Conservation (phyloP, 2,797 vertebrate genomes). For the Rhyacichthys aspro region DNA sequence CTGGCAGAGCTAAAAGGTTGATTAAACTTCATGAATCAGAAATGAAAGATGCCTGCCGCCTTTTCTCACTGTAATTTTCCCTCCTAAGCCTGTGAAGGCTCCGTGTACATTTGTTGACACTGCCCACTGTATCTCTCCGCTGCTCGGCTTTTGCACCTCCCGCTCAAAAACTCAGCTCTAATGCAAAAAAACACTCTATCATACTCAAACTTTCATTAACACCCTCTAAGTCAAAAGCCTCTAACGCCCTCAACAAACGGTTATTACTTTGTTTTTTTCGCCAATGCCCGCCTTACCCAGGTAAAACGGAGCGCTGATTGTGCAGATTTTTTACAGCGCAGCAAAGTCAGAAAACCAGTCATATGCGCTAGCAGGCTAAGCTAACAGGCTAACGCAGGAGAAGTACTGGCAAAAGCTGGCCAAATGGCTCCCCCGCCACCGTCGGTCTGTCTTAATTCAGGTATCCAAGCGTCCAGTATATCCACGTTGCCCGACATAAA, state of each 20-base stretch:
- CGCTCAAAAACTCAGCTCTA: constrained; percentile 82
- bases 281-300: constrained; percentile 1
- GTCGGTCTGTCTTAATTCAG: constrained; percentile 47
- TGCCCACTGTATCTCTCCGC: constrained; percentile 58
- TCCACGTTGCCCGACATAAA: constrained; percentile 20
- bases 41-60: constrained; percentile 45
- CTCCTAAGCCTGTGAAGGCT: constrained; percentile 58
- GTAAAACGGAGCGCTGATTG: constrained; percentile 39
- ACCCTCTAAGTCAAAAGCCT: constrained; percentile 7
- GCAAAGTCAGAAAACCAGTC: constrained; percentile 61
- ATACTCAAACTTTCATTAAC: constrained; percentile 45
- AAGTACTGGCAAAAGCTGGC: constrained; percentile 66
- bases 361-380: constrained; percentile 60
- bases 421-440: constrained; percentile 72
- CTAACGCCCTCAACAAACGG: not conserved
- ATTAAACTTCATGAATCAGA: constrained; percentile 48
- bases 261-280: not conserved
- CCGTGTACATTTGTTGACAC: constrained; percentile 77
- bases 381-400: constrained; percentile 65
- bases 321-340: constrained; percentile 55
- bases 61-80: constrained; percentile 52
- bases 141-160: constrained; percentile 74
- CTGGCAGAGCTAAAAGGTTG: constrained; percentile 30
- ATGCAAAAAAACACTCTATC: constrained; percentile 55
- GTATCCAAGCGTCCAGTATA: constrained; percentile 28